phyloP scores from a whole-genome alignment of 2,797 vertebrate species.

The Hippoglossus hippoglossus region DNA sequence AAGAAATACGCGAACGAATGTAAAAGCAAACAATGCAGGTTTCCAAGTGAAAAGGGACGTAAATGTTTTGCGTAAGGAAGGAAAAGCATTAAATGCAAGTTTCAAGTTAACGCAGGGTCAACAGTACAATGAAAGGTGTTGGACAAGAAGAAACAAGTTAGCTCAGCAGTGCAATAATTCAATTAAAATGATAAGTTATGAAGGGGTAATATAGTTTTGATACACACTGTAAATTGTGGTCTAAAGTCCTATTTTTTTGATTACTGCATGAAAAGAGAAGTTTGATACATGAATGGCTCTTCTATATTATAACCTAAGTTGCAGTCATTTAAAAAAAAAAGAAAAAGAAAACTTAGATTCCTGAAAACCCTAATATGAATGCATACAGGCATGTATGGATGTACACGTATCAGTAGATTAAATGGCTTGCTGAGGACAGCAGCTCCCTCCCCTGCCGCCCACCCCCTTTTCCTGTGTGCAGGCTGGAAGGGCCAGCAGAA shows the following conservation, averaged over 20 bases:
- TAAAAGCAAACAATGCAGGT: too few relatives aligned
- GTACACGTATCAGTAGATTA: constrained; percentile 9
- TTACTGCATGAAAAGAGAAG: neutral
- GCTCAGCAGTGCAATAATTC: too few relatives aligned
- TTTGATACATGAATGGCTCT: neutral
- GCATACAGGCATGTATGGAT: neutral
- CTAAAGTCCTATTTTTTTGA: too few relatives aligned
- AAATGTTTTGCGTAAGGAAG: too few relatives aligned
- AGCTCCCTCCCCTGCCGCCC: neutral
- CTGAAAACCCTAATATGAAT: constrained; percentile 4
- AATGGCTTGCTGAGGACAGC: constrained; percentile 18
- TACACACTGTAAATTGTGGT: too few relatives aligned
- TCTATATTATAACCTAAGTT: too few relatives aligned
- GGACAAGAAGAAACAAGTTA: too few relatives aligned
- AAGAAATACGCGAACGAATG: too few relatives aligned
- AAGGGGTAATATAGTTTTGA: neutral
- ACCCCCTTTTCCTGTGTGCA: constrained; percentile 36
- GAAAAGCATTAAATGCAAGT: too few relatives aligned
- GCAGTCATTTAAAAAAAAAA: neutral
- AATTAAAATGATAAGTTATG: neutral
- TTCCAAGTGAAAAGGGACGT: too few relatives aligned
- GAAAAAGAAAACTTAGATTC: neutral
- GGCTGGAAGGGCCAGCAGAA: constrained; percentile 58
- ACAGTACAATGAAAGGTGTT: too few relatives aligned
- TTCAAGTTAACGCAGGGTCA: too few relatives aligned